These are phyloP conservation scores for Aporophyla nigra DNA, from an alignment of 2,888 invertebrate genomes.

Conservation along the genomic window DNA sequence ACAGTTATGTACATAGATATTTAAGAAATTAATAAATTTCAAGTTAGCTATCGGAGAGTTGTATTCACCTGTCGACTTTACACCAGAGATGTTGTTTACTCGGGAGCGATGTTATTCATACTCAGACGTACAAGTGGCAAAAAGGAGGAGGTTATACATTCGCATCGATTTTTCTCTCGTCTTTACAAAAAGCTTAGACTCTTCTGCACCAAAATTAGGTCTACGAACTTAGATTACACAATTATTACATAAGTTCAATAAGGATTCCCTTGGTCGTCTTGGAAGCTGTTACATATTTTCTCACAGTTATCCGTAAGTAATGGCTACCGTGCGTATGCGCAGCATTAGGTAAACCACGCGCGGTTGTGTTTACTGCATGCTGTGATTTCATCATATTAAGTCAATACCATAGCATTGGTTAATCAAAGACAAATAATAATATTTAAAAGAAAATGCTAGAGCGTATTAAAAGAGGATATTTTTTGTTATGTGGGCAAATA, in stretches of 20 bases:
- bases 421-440: not conserved
- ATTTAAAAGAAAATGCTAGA: not conserved
- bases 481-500: not conserved
- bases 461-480: not conserved
- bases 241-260: constrained; percentile 45
- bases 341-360: constrained; percentile 46
- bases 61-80: not conserved
- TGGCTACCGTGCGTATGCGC: constrained; percentile 54
- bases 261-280: constrained; percentile 45
- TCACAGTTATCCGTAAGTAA: constrained; percentile 66
- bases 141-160: too few species aligned
- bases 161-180: too few species aligned
- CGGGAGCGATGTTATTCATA: too few species aligned
- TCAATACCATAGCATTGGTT: constrained; percentile 1
- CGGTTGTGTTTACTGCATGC: constrained; percentile 38
- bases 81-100: not conserved
- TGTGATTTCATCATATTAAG: constrained; percentile 49
- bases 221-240: constrained; percentile 27
- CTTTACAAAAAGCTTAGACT: not conserved
- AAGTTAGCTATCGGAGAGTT: not conserved
- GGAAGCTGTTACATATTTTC: constrained; percentile 68
- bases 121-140: too few species aligned
- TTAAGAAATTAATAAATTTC: not conserved
- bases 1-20: constrained; percentile 13
- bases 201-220: not conserved